phyloP scores from a whole-genome alignment of 1,140 invertebrate genomes.

The Drosophila simulans region DNA sequence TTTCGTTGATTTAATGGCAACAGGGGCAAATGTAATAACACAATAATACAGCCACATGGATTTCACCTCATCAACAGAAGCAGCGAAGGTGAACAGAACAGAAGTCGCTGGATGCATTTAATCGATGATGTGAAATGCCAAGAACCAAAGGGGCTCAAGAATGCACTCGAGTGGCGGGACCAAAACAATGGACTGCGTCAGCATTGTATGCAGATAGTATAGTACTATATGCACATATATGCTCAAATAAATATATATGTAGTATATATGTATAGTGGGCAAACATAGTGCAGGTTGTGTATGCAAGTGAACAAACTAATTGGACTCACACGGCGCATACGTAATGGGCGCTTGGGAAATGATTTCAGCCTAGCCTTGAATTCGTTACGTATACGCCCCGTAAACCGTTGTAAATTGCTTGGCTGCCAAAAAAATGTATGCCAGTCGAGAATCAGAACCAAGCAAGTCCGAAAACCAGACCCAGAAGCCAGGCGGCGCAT shows the following conservation, averaged over 20 bases:
- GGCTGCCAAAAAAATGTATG: conserved; percentile 54
- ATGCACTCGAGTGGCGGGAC: conserved; percentile 26
- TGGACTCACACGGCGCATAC: conserved; percentile 78
- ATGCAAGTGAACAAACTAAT: conserved; percentile 59
- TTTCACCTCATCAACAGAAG: conserved; percentile 80
- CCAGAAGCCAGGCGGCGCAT: conserved; percentile 17
- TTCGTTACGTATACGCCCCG: conserved; percentile 70
- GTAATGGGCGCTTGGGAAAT: conserved; percentile 78
- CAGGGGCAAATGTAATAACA: conserved; percentile 47
- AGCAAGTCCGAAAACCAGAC: conserved; percentile 30
- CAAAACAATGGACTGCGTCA: conserved; percentile 60
- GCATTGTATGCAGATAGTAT: conserved; percentile 67
- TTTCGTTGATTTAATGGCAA: conserved; percentile 43
- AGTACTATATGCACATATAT: not conserved
- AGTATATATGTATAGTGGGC: conserved; percentile 18
- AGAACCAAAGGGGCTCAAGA: conserved; percentile 45
- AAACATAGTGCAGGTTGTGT: conserved; percentile 22
- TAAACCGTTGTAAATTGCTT: conserved; percentile 34
- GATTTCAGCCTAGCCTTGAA: conserved; percentile 55
- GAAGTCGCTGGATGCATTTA: conserved; percentile 68
- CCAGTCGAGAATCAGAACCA: conserved; percentile 34
- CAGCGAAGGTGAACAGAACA: conserved; percentile 74
- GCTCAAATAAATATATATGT: not conserved
- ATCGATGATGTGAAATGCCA: conserved; percentile 80
- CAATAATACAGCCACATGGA: conserved; percentile 48